Base-by-base conservation (phyloP, 2,797 vertebrate genomes). In the Sciaenops ocellatus region DNA sequence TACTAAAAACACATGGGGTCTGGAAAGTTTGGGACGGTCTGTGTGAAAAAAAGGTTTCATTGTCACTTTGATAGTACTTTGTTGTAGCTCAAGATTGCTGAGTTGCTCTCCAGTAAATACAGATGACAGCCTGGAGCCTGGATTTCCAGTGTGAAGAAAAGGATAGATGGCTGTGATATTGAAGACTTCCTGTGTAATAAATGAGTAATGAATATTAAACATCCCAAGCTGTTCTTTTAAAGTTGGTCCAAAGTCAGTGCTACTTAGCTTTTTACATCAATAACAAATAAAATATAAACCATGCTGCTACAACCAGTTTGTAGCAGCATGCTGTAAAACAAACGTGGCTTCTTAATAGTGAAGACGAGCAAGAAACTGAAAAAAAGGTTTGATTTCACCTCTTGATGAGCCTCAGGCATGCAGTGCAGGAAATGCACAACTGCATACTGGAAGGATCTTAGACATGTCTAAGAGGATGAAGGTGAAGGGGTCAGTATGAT, bases 191-290 rank as follows among this genome's bases (percentile, higher is more conserved):
- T 15, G 13, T 67, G 71, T 63, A 72, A 76, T 76, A 69, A 82
- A 79, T 64, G 51, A 63, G 66, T 76, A 73, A 74, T 74, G 75
- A 61, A 60, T 61, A 60, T 69, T 79, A 69, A 79, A 76, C 26
- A 73, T 68, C n/a, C 34, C 41, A 63, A 76, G 59, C 54, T 65
- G 24, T 59, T 80, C 46, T 59, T 69, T 30, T 51, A 62, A 57
- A 74, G 65, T 46, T 54, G 44, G 57, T 63, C 61, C 46, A 44
- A 47, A 69, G 52, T 64, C 62, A 13, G 26, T 41, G 46, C 59
- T 75, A 64, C 42, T n/a, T 34, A 57, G 62, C 28, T 64, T 65
- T 57, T 72, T 34, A 48, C 61, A 84, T 73, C 44, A 63, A 71
- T 78, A 54, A 52, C n/a, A 60, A 38, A 38, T 38, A 38, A 30